Conservation (phyloP, 2,888 invertebrate species). For the Didymodactylos carnosus region DNA sequence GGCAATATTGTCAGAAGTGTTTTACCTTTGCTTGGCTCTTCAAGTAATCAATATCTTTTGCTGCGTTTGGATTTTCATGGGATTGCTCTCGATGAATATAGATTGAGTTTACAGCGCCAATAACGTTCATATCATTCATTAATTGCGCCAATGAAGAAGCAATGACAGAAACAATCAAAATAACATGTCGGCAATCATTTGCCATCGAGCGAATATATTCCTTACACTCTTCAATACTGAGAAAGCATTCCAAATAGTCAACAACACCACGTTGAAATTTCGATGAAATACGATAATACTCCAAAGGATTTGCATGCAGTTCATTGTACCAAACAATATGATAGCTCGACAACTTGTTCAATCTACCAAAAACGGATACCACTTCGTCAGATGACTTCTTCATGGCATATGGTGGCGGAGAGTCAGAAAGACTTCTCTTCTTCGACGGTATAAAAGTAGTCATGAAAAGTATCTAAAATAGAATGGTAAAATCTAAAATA, state of each 20-base stretch:
- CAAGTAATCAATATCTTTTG: background rate
- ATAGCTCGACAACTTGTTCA: background rate
- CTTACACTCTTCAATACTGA: background rate
- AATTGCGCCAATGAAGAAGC: background rate
- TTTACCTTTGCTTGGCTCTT: background rate
- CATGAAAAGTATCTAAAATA: background rate
- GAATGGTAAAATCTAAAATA: background rate
- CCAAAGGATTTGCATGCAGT: background rate
- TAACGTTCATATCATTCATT: background rate
- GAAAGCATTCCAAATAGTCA: background rate
- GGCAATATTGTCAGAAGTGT: background rate
- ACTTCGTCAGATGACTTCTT: too few species aligned
- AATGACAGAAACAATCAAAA: background rate
- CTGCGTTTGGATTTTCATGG: background rate
- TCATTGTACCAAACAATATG: background rate
- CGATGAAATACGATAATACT: background rate
- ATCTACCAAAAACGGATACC: background rate
- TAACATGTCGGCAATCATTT: background rate
- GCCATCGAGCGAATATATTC: background rate
- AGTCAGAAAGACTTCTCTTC: background rate
- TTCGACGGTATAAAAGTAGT: background rate
- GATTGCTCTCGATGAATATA: background rate
- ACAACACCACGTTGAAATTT: background rate
- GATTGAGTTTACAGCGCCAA: background rate
- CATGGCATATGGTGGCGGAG: background rate